Base-by-base conservation (phyloP, 2,888 invertebrate genomes). In the Synanthedon formicaeformis region DNA sequence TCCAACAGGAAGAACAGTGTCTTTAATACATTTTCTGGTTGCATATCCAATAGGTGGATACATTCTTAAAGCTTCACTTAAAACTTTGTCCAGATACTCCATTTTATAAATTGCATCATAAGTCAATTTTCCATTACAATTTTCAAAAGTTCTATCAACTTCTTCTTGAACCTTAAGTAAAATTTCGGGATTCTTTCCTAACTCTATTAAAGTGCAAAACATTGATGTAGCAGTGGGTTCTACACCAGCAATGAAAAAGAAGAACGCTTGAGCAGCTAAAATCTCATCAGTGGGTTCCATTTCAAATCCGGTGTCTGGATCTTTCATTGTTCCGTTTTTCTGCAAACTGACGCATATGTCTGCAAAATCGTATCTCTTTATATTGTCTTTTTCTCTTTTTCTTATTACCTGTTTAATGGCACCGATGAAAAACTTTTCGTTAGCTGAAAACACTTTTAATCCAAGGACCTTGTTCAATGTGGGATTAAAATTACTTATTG, bases 231-330 rank as follows among this genome's bases (percentile, higher is more conserved):
- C 78, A 2, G 75, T 69, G 1, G 82, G 78, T 49, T 84, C 83
- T 1, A 78, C 77, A 0, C 85, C 86, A 34, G 81, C 85, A 41
- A 66, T 60, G 52, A 77, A 80, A 57, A 81, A 82, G 57, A 84
- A 75, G 53, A 83, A 78, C 0, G 72, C 75, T 58, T 83, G 80
- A 3, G 79, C 76, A 3, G 76, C 73, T 16, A 81, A 53, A 4
- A 75, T 41, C 52, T 75, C 79, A 51, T 78, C 79, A 0, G 80
- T 77, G 0, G 83, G 75, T 41, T 75, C 65, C 50, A 82, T 48
- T 40, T 70, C 67, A 3, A 65, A 64, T 0, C 73, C 76, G 0
- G 73, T 71, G 0, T 70, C 67, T 1, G 51, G 45, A 54, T 82
- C 78, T 16, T 51, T 61, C 60, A 79, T 61, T 1, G 55, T 59